Base-by-base conservation (phyloP, 64 coral and sea anemone genomes). In the Stylophora pistillata region DNA sequence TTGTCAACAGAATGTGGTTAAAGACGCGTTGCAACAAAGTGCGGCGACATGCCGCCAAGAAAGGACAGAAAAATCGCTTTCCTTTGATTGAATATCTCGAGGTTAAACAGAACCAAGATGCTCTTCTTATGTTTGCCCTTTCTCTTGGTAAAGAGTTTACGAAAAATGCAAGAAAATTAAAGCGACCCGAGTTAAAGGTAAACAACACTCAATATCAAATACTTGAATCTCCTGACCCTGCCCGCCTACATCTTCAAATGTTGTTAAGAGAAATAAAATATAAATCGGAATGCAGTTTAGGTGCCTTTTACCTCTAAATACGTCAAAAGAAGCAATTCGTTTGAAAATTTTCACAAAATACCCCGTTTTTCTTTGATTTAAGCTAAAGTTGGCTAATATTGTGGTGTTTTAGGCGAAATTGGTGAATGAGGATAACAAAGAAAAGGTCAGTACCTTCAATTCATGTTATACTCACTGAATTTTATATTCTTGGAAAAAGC, bases 171-270 rank as follows among this genome's bases (percentile, higher is more conserved):
- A 88, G 58, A 59, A 88, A 77, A 58, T 54, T 88, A 69, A 88
- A 88, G 76, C 18, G 74, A 53, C 72, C 74, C 21, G 25, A 86
- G 52, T 54, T 34, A n/a, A 89, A 89, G 87, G 87, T 89, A 79
- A 12, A 77, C 12, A 56, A 70, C 52, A 73, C 10, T 15, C 32
- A 55, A 10, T 52, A 56, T 30, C 60, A 66, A 79, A 15, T 63
- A 71, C 56, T 10, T n/a, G 47, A 59, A 75, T 57, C 58, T 73
- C 70, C 52, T 55, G 1, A 62, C 53, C 23, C n/a, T 31, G 66
- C 60, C 2, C 29, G 5, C 23, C 41, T 10, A 54, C 13, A 15
- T 52, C 32, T 70, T 53, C 17, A 47, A 86, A 71, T 65, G 55
- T 26, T n/a, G 27, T 41, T 13, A 37, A 23, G 82, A 20, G 71